Base-by-base conservation (phyloP, 2,888 invertebrate genomes). In the Agonopterix alstromeriana region DNA sequence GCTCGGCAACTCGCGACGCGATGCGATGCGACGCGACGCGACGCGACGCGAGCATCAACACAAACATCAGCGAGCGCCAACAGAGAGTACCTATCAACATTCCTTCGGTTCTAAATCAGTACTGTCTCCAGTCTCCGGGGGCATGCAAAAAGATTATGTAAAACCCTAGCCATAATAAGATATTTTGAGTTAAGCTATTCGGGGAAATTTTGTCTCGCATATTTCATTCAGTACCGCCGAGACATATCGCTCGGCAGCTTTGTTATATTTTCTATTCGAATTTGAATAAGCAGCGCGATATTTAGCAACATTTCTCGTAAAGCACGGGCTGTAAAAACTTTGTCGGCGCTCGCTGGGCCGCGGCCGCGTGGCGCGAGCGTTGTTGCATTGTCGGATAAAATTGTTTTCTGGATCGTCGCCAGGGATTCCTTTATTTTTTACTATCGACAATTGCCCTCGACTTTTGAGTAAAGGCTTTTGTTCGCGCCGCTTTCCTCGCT, bases 361-460 rank as follows among this genome's bases (percentile, higher is more conserved):
- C 42, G 14, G n/a, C 38, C 8, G 14, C 43, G 43, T 17, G 17
- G 17, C 17, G 46, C 10, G 43, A 11, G 17, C 35, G 44, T 45
- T 44, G 50, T 50, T 45, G 50, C 50, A 50, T 47, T 47, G 50
- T 42, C 42, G 11, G 43, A 45, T 40, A 17, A 48, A 48, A 51
- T 51, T 48, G 48, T 51, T 51, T 48, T 48, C 44, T 51, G 51
- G 48, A 46, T 44, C 46, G 48, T 48, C 51, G 48, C 51, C 50
- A 51, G 43, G 42, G 27, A 10, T 46, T 42, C 8, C 38, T 45
- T 45, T 45, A n/a, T 43, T 47, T 49, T 50, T 49, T 41, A 10
- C 42, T 17, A 50, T 50, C 50, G 48, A 48, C 38, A 36, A 38
- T 50, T 50, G 47, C 42, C 49, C 17, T 11, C 36, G 45, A 46